Base-by-base conservation (phyloP, 2,888 invertebrate species). In the Lamproptera curius region DNA sequence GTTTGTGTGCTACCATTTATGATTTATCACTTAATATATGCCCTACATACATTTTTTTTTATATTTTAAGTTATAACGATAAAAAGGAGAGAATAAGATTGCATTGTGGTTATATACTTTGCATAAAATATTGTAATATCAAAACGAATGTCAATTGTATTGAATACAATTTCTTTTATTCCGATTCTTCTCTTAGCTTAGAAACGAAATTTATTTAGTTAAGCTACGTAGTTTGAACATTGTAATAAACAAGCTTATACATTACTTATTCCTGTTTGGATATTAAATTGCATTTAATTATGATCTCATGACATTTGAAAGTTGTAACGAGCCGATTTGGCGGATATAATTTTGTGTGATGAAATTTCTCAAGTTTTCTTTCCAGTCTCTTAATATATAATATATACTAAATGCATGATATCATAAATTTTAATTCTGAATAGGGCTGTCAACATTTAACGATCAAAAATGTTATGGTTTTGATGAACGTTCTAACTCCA, bases 11-110 rank as follows among this genome's bases (percentile, higher is more conserved):
- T 61, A 57, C 52, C 59, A 56, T 50, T 3, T 31, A 31, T 31
- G 31, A 31, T 31, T 50, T 62, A 54, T 55, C 56, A 38, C 42
- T 58, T 50, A 56, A 53, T 51, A 52, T 52, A 61, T 52, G 59
- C 57, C n/a, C 26, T 40, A 31, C 11, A 31, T 31, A 61, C 61
- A 63, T n/a, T 65, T 64, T 67, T 59, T 71, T 72, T 63, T 58
- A 75, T 67, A 34, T 43, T 48, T 79, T 82, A 79, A 78, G 76
- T 79, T 81, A 69, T 79, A 79, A 73, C 76, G 67, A 67, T 38
- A 77, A 66, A 65, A 82, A 83, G 83, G 85, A 87, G 86, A 86
- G 85, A 85, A 83, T 76, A 86, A 86, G 86, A 86, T 86, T 85
- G 84, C 83, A 82, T 76, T 67, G 75, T 76, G 64, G 70, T 72